Percentiles rank a stretch among this genome's conserved stretches.
Evolutionary conservation across 2,113 vertebrate species (phyloP).

Genomic region (Conger conger): DNA sequence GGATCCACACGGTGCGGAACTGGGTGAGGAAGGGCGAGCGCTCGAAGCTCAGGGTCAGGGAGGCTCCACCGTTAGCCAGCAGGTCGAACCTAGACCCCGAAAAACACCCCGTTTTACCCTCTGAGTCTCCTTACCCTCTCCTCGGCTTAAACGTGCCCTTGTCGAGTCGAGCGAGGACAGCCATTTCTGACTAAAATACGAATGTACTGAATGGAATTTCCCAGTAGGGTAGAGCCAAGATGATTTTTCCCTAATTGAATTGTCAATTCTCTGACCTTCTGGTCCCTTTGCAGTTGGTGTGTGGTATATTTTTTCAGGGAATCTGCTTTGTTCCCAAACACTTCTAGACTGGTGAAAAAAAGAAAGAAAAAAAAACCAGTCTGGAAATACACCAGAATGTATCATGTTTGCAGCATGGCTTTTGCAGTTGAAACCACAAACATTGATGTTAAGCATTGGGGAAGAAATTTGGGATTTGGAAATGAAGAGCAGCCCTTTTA

Average conservation of each 20-base stretch:
- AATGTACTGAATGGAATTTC: background rate
- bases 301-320: constrained; percentile 40
- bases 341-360: constrained; percentile 8
- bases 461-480: constrained; percentile 64
- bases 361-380: too few species aligned
- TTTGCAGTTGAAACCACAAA: constrained; percentile 35
- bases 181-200: constrained; percentile 7
- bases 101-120: background rate
- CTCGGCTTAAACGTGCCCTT: background rate
- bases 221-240: constrained; percentile 1
- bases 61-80: constrained; percentile 89
- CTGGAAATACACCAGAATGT: background rate
- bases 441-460: constrained; percentile 59
- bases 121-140: background rate
- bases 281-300: constrained; percentile 20
- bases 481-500: constrained; percentile 69
- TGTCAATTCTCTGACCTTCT: constrained; percentile 19
- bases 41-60: constrained; percentile 88
- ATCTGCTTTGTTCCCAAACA: constrained; percentile 23
- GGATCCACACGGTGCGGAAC: constrained; percentile 91
- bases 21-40: constrained; percentile 86
- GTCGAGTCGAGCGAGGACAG: background rate
- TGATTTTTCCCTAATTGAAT: constrained; percentile 24
- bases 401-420: background rate
- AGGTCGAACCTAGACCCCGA: constrained; percentile 86